Evolutionary conservation across 1,140 invertebrate species (phyloP).

Genomic region (Sitodiplosis mosellana): DNA sequence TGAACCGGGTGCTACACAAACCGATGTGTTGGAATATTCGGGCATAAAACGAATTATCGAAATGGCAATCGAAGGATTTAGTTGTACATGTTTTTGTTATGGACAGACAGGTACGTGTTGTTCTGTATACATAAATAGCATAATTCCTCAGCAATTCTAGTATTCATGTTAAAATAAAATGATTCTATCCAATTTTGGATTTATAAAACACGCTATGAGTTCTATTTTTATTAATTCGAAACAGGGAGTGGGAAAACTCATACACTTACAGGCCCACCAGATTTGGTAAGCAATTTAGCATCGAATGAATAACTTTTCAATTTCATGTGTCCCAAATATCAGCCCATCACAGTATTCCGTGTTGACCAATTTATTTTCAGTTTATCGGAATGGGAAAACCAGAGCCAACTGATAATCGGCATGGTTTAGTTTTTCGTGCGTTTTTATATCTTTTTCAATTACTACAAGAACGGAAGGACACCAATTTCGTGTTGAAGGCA

Average conservation of each 20-base stretch:
- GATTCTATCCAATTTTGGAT: too few species aligned
- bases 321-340: not conserved
- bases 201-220: too few species aligned
- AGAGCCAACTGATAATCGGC: constrained; percentile 32
- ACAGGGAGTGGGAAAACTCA: constrained; percentile 94
- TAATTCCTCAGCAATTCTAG: too few species aligned
- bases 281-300: constrained; percentile 41
- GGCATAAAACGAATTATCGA: constrained; percentile 72
- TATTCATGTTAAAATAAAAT: too few species aligned
- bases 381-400: constrained; percentile 17
- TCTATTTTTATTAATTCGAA: too few species aligned
- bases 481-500: constrained; percentile 74
- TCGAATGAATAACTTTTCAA: not conserved
- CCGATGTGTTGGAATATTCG: constrained; percentile 61
- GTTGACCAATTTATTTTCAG: constrained; percentile 4
- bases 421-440: constrained; percentile 72
- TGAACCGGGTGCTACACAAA: constrained; percentile 67
- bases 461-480: constrained; percentile 50
- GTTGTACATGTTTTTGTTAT: constrained; percentile 87
- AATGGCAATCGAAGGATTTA: constrained; percentile 85
- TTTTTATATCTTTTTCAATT: constrained; percentile 81
- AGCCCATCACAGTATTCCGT: not conserved
- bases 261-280: constrained; percentile 80
- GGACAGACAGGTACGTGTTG: too few species aligned
- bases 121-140: too few species aligned